These are phyloP conservation scores for Dendrophyllia cribrosa DNA, from an alignment of 64 coral and sea anemone genomes.

Conservation along the genomic window DNA sequence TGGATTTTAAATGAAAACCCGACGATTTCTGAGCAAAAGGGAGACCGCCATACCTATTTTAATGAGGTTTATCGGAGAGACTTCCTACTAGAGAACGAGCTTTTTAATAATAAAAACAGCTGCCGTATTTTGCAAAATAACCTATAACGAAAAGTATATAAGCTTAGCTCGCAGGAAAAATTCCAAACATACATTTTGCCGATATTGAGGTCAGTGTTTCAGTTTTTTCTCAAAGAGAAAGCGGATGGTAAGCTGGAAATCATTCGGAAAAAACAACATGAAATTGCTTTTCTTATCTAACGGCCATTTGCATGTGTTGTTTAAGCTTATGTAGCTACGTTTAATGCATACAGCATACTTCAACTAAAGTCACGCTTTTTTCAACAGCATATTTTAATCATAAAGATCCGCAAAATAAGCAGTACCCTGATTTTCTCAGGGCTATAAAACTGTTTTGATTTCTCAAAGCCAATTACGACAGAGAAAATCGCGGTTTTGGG, in stretches of 20 bases:
- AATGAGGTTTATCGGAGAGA: not conserved
- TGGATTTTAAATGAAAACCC: conserved; percentile 6
- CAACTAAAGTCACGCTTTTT: not conserved
- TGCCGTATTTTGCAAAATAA: not conserved
- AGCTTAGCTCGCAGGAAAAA: too few relatives aligned
- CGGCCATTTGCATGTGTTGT: not conserved
- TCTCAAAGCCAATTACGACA: not conserved
- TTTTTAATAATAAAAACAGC: not conserved
- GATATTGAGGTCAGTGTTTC: too few relatives aligned
- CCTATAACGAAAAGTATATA: not conserved
- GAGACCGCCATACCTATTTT: not conserved
- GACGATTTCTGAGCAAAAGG: not conserved
- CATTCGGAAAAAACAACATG: too few relatives aligned
- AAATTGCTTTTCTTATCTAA: not conserved
- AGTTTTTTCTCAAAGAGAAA: too few relatives aligned
- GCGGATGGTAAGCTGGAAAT: too few relatives aligned
- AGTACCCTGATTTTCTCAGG: not conserved
- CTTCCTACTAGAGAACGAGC: not conserved
- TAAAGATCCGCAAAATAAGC: too few relatives aligned
- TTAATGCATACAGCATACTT: too few relatives aligned
- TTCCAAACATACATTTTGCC: too few relatives aligned
- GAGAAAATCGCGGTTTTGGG: not conserved
- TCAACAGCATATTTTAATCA: not conserved
- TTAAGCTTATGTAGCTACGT: not conserved
- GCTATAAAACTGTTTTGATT: not conserved